Evolutionary conservation across 2,888 invertebrate species (phyloP).

Genomic region (Drosophila histrio): DNA sequence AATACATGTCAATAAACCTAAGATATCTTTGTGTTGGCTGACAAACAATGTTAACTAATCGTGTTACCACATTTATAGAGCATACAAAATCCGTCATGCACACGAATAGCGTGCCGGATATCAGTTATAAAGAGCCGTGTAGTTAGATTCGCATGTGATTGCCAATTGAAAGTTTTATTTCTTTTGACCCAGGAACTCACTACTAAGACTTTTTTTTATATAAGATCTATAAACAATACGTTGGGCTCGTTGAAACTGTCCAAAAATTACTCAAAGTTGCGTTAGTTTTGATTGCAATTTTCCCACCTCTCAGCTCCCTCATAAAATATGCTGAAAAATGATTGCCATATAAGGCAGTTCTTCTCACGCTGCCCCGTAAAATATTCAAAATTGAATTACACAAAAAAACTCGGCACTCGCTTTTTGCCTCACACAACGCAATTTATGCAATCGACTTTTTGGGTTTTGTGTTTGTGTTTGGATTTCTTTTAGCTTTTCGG

Average conservation of each 20-base stretch:
- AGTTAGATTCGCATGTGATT: conserved; percentile 45
- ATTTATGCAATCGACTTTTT: conserved; percentile 69
- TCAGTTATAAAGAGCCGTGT: conserved; percentile 20
- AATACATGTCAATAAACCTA: background rate
- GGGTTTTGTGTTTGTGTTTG: conserved; percentile 24
- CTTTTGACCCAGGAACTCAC: conserved; percentile 32
- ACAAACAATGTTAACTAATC: background rate
- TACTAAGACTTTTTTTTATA: conserved; percentile 24
- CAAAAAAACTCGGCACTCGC: conserved; percentile 40
- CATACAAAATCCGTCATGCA: background rate
- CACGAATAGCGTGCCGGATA: conserved; percentile 55
- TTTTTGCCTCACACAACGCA: conserved; percentile 28
- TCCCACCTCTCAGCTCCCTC: conserved; percentile 25
- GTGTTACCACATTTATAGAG: background rate
- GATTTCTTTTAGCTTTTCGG: background rate
- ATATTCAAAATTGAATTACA: conserved; percentile 70
- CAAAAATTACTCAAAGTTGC: conserved; percentile 17
- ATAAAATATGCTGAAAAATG: conserved; percentile 20
- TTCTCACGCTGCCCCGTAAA: conserved; percentile 67
- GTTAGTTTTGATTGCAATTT: conserved; percentile 34
- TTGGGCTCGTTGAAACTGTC: conserved; percentile 13
- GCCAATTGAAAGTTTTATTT: conserved; percentile 37
- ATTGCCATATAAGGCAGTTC: conserved; percentile 48
- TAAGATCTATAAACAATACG: conserved; percentile 35
- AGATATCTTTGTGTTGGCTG: background rate